Conservation (phyloP, 2,888 invertebrate genomes). For the Dromius quadrimaculatus region DNA sequence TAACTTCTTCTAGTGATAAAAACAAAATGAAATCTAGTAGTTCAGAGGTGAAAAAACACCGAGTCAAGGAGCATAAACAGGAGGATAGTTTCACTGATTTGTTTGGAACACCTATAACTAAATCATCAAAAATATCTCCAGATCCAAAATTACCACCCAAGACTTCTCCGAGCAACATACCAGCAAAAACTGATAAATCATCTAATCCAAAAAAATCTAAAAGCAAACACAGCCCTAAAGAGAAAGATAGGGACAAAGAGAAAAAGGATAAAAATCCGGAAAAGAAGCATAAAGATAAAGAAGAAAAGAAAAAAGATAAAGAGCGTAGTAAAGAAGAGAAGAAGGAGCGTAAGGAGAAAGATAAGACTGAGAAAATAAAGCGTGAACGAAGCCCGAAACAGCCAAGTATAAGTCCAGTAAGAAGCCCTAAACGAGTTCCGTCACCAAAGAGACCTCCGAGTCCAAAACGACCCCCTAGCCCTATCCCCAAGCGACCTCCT, state of each 20-base stretch:
- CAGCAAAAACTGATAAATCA: conserved; percentile 73
- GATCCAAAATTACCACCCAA: conserved; percentile 70
- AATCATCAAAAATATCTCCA: conserved; percentile 78
- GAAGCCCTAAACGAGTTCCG: conserved; percentile 55
- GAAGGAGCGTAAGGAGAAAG: conserved; percentile 69
- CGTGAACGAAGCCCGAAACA: conserved; percentile 65
- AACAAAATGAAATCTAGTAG: conserved; percentile 62
- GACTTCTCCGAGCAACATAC: conserved; percentile 63
- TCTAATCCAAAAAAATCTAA: conserved; percentile 66
- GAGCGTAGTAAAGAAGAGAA: conserved; percentile 70
- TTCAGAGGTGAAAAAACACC: conserved; percentile 60
- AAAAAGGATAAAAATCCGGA: conserved; percentile 64
- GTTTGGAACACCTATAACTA: conserved; percentile 87
- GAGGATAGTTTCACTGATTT: conserved; percentile 80
- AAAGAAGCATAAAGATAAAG: conserved; percentile 67
- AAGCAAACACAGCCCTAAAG: conserved; percentile 71
- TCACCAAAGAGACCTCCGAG: conserved; percentile 63
- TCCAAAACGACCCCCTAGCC: conserved; percentile 60
- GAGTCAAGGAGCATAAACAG: conserved; percentile 68
- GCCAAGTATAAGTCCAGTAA: conserved; percentile 62
- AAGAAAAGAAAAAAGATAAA: conserved; percentile 69
- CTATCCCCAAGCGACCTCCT: too few species aligned
- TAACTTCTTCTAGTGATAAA: conserved; percentile 39
- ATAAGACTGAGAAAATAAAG: conserved; percentile 64
- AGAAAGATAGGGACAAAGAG: conserved; percentile 66